A percentile compares a stretch with the other conserved stretches of the same genome.
These are phyloP conservation scores for Drepana arcuata DNA, from an alignment of 1,140 invertebrate genomes.

Conservation along the genomic window DNA sequence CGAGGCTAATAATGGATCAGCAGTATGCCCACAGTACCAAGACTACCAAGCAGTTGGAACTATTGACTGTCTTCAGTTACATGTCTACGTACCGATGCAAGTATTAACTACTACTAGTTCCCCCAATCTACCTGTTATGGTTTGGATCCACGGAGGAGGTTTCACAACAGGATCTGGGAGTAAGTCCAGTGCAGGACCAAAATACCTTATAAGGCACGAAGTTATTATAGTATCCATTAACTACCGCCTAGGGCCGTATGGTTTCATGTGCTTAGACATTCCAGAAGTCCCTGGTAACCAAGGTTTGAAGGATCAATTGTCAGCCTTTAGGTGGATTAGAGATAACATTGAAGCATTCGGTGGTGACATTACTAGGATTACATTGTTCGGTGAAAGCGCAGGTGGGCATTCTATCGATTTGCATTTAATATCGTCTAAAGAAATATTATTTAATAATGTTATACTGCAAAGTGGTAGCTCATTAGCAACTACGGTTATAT, in stretches of 20 bases:
- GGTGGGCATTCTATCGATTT: constrained; percentile 14
- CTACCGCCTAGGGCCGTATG: constrained; percentile 13
- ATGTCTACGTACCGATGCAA: constrained; percentile 15
- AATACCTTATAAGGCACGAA: constrained; percentile 7
- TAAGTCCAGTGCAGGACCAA: constrained; percentile 3
- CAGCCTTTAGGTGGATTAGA: constrained; percentile 24
- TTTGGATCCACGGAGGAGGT: constrained; percentile 16
- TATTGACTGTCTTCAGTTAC: constrained; percentile 17
- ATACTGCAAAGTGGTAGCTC: constrained; percentile 22
- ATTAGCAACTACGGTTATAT: constrained; percentile 6
- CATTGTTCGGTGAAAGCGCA: constrained; percentile 16
- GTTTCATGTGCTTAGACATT: constrained; percentile 18
- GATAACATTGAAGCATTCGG: constrained; percentile 22
- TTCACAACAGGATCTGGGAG: constrained; percentile 9
- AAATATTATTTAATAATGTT: constrained; percentile 15
- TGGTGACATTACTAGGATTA: constrained; percentile 17
- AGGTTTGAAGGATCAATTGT: constrained; percentile 28
- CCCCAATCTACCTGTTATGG: constrained; percentile 13
- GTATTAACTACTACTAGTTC: constrained; percentile 5
- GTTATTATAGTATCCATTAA: constrained; percentile 13
- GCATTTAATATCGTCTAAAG: constrained; percentile 15
- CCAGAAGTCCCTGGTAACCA: constrained; percentile 16
- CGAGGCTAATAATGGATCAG: constrained; percentile 25
- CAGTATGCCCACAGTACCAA: constrained; percentile 14
- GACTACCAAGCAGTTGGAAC: constrained; percentile 7